phyloP scores from a whole-genome alignment of 1,140 invertebrate genomes.

The Neotoxoptera formosana region DNA sequence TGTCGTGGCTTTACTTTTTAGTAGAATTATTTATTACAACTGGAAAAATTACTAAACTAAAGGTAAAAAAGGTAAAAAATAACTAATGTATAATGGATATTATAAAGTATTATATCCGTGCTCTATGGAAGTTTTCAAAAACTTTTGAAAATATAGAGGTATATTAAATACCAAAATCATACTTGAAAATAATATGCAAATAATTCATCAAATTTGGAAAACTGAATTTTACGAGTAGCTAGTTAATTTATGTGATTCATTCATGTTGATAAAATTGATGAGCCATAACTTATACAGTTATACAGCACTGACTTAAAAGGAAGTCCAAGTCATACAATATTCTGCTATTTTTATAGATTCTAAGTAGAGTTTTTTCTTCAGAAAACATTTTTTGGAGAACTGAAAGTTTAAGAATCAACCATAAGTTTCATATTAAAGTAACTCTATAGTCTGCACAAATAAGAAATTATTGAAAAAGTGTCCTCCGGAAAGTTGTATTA shows the following conservation, averaged over 20 bases:
- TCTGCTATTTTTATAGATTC: background rate
- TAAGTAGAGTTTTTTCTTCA: background rate
- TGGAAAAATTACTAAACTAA: background rate
- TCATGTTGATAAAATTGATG: background rate
- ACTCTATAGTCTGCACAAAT: background rate
- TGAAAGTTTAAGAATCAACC: background rate
- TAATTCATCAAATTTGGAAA: background rate
- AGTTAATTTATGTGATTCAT: background rate
- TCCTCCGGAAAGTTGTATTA: background rate
- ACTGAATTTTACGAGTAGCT: background rate
- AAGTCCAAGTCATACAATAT: background rate
- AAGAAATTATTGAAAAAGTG: background rate
- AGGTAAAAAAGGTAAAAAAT: background rate
- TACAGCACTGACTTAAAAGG: background rate
- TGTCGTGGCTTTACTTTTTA: background rate
- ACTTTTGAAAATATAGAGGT: background rate
- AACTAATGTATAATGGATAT: background rate
- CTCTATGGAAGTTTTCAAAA: background rate
- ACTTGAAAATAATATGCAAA: background rate
- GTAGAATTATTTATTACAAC: background rate
- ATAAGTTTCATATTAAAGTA: background rate
- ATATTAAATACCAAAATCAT: background rate
- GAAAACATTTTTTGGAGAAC: background rate
- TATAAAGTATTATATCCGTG: no score
- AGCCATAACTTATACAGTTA: background rate